phyloP scores from a whole-genome alignment of 2,113 vertebrate species.

The Notiomystis cincta region DNA sequence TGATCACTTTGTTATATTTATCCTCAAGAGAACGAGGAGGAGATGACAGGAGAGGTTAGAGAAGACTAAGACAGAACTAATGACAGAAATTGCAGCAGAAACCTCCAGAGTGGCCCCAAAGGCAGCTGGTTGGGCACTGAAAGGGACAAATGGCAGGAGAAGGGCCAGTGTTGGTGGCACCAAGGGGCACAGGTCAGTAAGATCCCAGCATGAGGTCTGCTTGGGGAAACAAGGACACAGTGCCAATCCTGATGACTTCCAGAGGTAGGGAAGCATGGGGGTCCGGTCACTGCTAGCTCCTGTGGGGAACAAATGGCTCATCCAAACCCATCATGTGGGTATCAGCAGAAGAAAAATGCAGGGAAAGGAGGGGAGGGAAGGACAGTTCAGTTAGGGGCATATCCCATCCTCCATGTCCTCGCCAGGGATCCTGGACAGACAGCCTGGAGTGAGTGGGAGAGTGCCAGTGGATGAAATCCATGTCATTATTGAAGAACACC shows the following conservation, averaged over 20 bases:
- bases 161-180: background rate
- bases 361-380: background rate
- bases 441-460: background rate
- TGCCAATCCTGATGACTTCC: background rate
- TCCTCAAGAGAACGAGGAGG: background rate
- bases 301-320: background rate
- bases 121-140: background rate
- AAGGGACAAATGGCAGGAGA: background rate
- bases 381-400: accelerated
- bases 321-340: background rate
- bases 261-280: background rate
- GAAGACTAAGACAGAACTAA: background rate
- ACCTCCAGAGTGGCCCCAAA: accelerated
- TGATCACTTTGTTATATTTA: background rate
- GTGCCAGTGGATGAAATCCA: background rate
- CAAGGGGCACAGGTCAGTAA: background rate
- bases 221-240: background rate
- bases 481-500: accelerated
- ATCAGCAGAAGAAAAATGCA: background rate
- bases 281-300: background rate
- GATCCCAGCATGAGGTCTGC: background rate
- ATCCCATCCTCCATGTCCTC: background rate
- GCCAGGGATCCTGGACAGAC: background rate
- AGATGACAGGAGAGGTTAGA: background rate
- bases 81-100: background rate